These are phyloP conservation scores for Gonioctena quinquepunctata DNA, from an alignment of 1,140 invertebrate genomes.

Conservation along the genomic window DNA sequence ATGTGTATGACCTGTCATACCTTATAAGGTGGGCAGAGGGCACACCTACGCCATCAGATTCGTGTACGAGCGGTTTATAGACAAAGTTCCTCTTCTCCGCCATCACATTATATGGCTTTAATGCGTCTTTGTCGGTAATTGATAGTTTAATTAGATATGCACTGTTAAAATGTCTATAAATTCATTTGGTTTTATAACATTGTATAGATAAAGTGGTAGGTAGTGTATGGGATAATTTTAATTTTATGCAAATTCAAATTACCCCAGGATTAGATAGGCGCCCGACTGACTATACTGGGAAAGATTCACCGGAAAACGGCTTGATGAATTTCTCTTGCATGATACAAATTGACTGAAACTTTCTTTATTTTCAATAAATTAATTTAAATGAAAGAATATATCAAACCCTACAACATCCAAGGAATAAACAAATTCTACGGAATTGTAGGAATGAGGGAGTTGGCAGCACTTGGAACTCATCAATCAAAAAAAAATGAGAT, in stretches of 20 bases:
- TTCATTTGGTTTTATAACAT: not conserved
- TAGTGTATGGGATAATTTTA: not conserved
- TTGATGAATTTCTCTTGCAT: no score
- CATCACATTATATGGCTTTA: not conserved
- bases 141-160: not conserved
- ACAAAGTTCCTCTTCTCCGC: not conserved
- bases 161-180: not conserved
- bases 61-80: not conserved
- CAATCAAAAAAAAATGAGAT: no score
- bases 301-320: no score
- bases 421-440: no score
- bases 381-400: no score
- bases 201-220: not conserved
- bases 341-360: no score
- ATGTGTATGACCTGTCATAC: not conserved
- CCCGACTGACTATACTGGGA: no score
- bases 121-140: not conserved
- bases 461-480: no score
- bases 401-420: no score
- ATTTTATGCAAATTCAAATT: not conserved
- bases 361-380: no score
- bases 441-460: no score
- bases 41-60: not conserved
- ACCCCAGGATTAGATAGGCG: not conserved
- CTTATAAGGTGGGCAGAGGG: not conserved